These are phyloP conservation scores for Matsumurasca onukii DNA, from an alignment of 1,140 invertebrate species.

Conservation along the genomic window DNA sequence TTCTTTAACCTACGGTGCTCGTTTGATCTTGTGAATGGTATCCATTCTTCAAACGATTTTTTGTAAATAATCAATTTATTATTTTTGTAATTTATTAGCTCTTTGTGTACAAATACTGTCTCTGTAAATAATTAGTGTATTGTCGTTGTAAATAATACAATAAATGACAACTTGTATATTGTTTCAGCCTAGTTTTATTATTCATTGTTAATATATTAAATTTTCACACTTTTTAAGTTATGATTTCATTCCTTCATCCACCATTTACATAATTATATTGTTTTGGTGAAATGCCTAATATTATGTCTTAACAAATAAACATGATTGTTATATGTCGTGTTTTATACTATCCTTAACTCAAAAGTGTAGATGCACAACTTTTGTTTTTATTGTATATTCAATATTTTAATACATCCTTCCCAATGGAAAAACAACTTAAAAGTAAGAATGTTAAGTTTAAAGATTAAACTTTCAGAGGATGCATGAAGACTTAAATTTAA, in stretches of 20 bases:
- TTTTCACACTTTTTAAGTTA: conserved; percentile 25
- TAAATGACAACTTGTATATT: conserved; percentile 3
- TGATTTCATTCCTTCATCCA: conserved; percentile 20
- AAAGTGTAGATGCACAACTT: no score
- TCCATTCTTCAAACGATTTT: conserved; percentile 16
- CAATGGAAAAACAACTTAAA: no score
- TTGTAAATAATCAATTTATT: conserved; percentile 19
- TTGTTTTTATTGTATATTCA: no score
- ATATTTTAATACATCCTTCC: no score
- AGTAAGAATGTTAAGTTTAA: no score
- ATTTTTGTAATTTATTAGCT: conserved; percentile 27
- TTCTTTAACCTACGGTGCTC: conserved; percentile 5
- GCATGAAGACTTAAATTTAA: no score
- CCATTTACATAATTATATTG: conserved; percentile 2
- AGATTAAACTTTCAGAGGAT: no score
- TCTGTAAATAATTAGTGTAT: conserved; percentile 14
- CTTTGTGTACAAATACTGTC: conserved; percentile 15
- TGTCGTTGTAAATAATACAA: neutral
- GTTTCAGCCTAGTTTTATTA: neutral
- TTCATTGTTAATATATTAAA: conserved; percentile 12
- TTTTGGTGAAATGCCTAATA: conserved; percentile 1
- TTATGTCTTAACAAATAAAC: conserved; percentile 1
- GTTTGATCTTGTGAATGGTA: conserved; percentile 14
- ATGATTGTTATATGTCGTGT: conserved; percentile 18
- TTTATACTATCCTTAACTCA: no score